These are phyloP conservation scores for Petrolisthes manimaculis DNA, from an alignment of 2,888 invertebrate species.

Conservation along the genomic window DNA sequence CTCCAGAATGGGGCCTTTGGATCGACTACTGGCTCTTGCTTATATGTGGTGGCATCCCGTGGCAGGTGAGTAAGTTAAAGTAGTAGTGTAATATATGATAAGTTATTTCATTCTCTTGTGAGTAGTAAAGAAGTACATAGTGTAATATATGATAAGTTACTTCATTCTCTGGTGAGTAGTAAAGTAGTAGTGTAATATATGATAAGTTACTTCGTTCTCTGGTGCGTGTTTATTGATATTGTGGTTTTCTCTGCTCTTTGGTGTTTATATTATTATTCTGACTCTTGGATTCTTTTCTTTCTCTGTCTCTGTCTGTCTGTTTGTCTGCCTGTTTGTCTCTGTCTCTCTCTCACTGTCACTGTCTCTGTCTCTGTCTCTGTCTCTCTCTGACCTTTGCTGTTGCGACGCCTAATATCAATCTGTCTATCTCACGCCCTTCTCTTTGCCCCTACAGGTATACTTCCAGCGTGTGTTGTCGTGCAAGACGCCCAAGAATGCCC, in stretches of 20 bases:
- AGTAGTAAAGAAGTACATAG: too few species aligned
- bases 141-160: too few species aligned
- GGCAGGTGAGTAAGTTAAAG: slow-evolving; percentile 87
- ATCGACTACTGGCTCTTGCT: slow-evolving; percentile 89
- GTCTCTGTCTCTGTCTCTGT: not conserved
- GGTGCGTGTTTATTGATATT: too few species aligned
- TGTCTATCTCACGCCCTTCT: too few species aligned
- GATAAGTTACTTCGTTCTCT: too few species aligned
- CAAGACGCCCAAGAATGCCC: slow-evolving; percentile 92
- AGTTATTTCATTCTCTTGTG: too few species aligned
- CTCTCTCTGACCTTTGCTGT: not conserved
- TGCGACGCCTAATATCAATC: too few species aligned
- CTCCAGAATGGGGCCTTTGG: slow-evolving; percentile 77
- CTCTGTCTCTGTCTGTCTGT: not conserved
- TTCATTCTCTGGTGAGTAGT: too few species aligned
- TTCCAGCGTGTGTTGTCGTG: slow-evolving; percentile 98
- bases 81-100: too few species aligned
- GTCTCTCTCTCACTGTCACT: not conserved
- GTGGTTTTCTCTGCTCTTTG: too few species aligned
- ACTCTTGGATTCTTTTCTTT: not conserved
- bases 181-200: too few species aligned
- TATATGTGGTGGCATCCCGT: slow-evolving; percentile 95
- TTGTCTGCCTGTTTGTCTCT: too few species aligned
- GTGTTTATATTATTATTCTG: not conserved
- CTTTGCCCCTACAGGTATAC: slow-evolving; percentile 79